Base-by-base conservation (phyloP, 2,888 invertebrate genomes). In the Pterostichus niger region DNA sequence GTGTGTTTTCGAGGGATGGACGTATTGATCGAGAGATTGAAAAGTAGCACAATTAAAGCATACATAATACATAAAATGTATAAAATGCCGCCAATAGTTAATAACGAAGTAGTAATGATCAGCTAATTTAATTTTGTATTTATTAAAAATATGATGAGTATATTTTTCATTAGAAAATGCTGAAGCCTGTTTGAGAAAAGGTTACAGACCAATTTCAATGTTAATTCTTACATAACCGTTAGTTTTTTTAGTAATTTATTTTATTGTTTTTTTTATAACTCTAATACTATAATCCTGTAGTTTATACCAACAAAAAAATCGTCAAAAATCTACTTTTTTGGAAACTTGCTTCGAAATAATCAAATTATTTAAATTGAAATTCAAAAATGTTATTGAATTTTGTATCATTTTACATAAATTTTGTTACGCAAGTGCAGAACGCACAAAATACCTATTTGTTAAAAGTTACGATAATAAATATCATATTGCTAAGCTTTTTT, bases 161-260 rank as follows among this genome's bases (percentile, higher is more conserved):
- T 10, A 35, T 35, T n/a, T 13, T 64, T 33, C 64, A 64, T 64
- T 35, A 35, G 64, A 64, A 64, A 64, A 64, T 64, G 64, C 64
- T 2, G 59, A 35, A 64, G 64, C 64, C 33, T 64, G 64, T 64
- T 64, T 35, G 33, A 71, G 68, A 71, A 71, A 24, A 71, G 68
- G 31, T 71, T 71, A 71, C 68, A 44, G 17, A 71, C 44, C 68
- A 71, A 71, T 71, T 71, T 71, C 68, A 71, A 71, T 71, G 68
- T 71, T 71, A 71, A 71, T 71, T 71, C 68, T 71, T 44, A 40
- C 68, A 71, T 71, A 71, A 71, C 68, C 68, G 68, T 71, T 71
- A 71, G 35, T 35, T 71, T 44, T 44, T 44, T 44, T 44, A 17
- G 44, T 71, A 71, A 71, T 71, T 71, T 71, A 71, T 71, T 71